Conservation (phyloP, 2,888 invertebrate species). For the Melangyna quadrimaculata region DNA sequence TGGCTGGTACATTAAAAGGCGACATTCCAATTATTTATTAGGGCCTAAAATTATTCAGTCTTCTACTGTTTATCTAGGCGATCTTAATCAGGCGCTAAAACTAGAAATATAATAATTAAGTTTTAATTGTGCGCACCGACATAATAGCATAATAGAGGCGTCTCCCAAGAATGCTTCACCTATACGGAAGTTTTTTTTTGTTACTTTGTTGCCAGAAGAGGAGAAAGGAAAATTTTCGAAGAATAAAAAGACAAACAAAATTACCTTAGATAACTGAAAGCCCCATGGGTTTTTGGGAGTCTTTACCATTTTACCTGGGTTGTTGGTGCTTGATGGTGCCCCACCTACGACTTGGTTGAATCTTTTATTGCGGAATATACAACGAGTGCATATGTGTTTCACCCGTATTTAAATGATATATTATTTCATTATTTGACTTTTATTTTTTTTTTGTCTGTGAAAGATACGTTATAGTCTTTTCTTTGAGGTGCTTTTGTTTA, state of each 20-base stretch:
- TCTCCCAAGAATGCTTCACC: constrained; percentile 44
- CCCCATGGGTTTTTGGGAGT: background rate
- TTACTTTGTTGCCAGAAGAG: background rate
- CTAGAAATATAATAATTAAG: constrained; percentile 54
- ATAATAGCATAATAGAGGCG: constrained; percentile 41
- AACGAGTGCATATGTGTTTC: constrained; percentile 14
- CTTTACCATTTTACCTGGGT: background rate
- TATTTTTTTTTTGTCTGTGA: constrained; percentile 22
- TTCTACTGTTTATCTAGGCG: background rate
- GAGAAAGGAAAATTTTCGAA: constrained; percentile 7
- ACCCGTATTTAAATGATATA: constrained; percentile 34
- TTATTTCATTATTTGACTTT: constrained; percentile 26
- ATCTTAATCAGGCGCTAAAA: constrained; percentile 44
- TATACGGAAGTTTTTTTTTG: constrained; percentile 57
- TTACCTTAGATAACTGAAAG: background rate
- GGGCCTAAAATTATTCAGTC: background rate
- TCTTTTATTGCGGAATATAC: constrained; percentile 57
- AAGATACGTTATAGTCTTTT: constrained; percentile 53
- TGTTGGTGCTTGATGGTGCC: background rate
- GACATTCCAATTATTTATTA: background rate
- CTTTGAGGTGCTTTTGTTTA: constrained; percentile 49
- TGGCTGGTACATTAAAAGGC: background rate
- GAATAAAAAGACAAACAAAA: background rate
- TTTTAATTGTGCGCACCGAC: constrained; percentile 53
- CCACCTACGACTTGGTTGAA: constrained; percentile 23